Evolutionary conservation across 2,888 invertebrate genomes (phyloP).

Genomic region (Brenthis daphne): DNA sequence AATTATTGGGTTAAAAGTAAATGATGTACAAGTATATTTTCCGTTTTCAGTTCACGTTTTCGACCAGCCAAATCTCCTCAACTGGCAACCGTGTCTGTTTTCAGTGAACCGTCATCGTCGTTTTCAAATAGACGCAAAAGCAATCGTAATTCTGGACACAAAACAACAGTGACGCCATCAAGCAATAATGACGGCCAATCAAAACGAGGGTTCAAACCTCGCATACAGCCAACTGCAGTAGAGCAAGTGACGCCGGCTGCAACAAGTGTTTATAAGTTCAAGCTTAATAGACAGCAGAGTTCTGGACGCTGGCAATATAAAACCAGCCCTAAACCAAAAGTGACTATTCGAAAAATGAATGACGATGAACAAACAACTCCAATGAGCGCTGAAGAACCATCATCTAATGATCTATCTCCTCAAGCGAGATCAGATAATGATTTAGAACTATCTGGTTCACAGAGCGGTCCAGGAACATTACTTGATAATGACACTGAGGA

Average conservation of each 20-base stretch:
- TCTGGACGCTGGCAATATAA: slow-evolving; percentile 96
- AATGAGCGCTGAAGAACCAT: slow-evolving; percentile 70
- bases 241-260: slow-evolving; percentile 77
- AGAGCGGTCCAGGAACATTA: slow-evolving; percentile 82
- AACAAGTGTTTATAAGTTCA: slow-evolving; percentile 89
- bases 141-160: slow-evolving; percentile 70
- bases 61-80: slow-evolving; percentile 79
- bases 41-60: slow-evolving; percentile 75
- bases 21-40: slow-evolving; percentile 37
- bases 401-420: slow-evolving; percentile 80
- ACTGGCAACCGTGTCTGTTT: slow-evolving; percentile 85
- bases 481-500: slow-evolving; percentile 84
- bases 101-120: slow-evolving; percentile 82
- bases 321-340: slow-evolving; percentile 93
- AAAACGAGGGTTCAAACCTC: slow-evolving; percentile 87
- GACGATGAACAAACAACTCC: slow-evolving; percentile 80
- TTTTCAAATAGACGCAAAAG: slow-evolving; percentile 80
- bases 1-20: neutral
- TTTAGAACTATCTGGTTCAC: slow-evolving; percentile 88
- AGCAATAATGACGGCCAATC: slow-evolving; percentile 69
- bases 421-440: slow-evolving; percentile 84
- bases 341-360: slow-evolving; percentile 88
- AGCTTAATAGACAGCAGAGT: slow-evolving; percentile 90
- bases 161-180: slow-evolving; percentile 68
- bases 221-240: slow-evolving; percentile 80